Evolutionary conservation across 1,140 invertebrate species (phyloP).

Genomic region (Hirudo medicinalis): DNA sequence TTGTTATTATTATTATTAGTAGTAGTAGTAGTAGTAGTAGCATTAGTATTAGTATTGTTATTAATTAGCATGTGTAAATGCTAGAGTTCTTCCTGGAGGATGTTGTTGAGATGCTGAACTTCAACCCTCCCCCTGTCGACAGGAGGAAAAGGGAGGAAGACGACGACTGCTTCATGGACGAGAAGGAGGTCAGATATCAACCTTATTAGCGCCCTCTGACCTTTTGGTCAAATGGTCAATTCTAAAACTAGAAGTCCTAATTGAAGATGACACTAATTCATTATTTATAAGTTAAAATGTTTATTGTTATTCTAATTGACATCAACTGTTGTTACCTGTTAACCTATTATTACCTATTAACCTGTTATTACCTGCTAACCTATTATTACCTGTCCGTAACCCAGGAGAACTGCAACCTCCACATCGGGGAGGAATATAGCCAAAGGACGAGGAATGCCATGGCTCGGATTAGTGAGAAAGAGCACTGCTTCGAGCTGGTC

Average conservation of each 20-base stretch:
- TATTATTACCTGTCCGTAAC: too few relatives aligned
- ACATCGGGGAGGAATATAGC: constrained; percentile 38
- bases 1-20: too few relatives aligned
- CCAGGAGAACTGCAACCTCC: constrained; percentile 41
- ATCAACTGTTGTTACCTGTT: too few relatives aligned
- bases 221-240: too few relatives aligned
- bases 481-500: constrained; percentile 80
- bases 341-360: too few relatives aligned
- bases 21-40: too few relatives aligned
- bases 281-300: too few relatives aligned
- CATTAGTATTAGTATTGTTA: too few relatives aligned
- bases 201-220: too few relatives aligned
- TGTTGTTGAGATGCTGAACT: constrained; percentile 64
- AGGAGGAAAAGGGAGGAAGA: constrained; percentile 54
- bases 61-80: constrained; percentile 11
- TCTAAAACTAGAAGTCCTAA: too few relatives aligned
- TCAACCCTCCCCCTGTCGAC: constrained; percentile 60
- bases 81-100: constrained; percentile 79
- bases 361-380: neutral
- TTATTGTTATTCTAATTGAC: too few relatives aligned
- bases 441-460: constrained; percentile 56
- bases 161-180: constrained; percentile 23
- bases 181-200: neutral
- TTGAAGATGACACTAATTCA: too few relatives aligned
- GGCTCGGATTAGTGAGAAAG: constrained; percentile 66